Conservation (phyloP, 2,797 vertebrate genomes). For the Kryptolebias ocellatus region DNA sequence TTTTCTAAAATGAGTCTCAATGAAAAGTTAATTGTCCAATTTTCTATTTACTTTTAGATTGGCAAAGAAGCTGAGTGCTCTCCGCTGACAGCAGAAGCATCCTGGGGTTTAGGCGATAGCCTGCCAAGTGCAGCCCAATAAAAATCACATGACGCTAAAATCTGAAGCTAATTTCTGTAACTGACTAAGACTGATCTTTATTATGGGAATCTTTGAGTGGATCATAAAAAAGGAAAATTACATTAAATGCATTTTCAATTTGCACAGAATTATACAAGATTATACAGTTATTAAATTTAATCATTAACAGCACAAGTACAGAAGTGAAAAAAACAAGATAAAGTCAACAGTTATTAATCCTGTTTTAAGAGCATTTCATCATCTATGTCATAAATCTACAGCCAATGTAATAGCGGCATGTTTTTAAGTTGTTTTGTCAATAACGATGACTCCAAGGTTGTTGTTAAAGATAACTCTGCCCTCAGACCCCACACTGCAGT, state of each 20-base stretch:
- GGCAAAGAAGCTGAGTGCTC: slow-evolving; percentile 13
- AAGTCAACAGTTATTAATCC: neutral
- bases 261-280: neutral
- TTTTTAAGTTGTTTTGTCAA: slow-evolving; percentile 70
- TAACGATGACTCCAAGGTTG: slow-evolving; percentile 82
- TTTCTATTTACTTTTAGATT: slow-evolving; percentile 19
- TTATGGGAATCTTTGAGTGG: neutral
- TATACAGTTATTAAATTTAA: slow-evolving; percentile 4
- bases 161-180: slow-evolving; percentile 4
- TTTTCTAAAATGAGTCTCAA: slow-evolving; percentile 12
- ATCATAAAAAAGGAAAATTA: neutral
- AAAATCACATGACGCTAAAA: slow-evolving; percentile 9
- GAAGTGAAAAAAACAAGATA: neutral
- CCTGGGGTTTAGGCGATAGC: neutral
- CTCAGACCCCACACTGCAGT: slow-evolving; percentile 82
- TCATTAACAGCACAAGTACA: neutral
- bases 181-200: slow-evolving; percentile 12
- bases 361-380: neutral
- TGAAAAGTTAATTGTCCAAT: slow-evolving; percentile 13
- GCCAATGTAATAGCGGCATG: neutral
- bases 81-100: slow-evolving; percentile 13
- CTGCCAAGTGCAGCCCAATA: slow-evolving; percentile 28
- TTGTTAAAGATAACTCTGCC: slow-evolving; percentile 90
- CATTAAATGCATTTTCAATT: slow-evolving; percentile 5
- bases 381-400: neutral